Evolutionary conservation across 37 sponge, comb jelly and placozoan genomes (phyloP).

Genomic region (Dysidea cf. avara): DNA sequence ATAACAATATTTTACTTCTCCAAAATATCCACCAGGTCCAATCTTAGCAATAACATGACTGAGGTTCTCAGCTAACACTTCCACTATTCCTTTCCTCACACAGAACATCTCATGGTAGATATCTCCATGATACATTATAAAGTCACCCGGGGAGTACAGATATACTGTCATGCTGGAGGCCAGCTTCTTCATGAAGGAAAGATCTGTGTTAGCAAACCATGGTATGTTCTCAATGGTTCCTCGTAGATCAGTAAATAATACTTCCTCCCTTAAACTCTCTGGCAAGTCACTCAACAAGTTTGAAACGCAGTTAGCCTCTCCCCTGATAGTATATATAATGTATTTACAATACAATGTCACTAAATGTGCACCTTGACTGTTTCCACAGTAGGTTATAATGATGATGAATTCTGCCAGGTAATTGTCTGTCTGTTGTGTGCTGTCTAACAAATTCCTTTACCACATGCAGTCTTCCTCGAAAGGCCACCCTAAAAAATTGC

Average conservation of each 20-base stretch:
- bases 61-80: constrained; percentile 74
- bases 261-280: constrained; percentile 51
- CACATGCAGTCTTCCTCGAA: constrained; percentile 70
- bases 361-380: constrained; percentile 37
- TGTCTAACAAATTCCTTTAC: constrained; percentile 71
- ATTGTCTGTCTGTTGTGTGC: constrained; percentile 48
- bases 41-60: constrained; percentile 51
- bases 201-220: constrained; percentile 37
- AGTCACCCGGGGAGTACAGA: constrained; percentile 67
- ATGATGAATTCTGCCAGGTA: constrained; percentile 55
- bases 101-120: constrained; percentile 80
- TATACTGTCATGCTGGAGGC: constrained; percentile 47
- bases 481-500: constrained; percentile 46
- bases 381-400: constrained; percentile 73
- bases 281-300: constrained; percentile 64
- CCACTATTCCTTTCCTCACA: constrained; percentile 68
- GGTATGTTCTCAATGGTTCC: constrained; percentile 27
- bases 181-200: constrained; percentile 40
- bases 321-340: background rate
- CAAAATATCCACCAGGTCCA: constrained; percentile 72
- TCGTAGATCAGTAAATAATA: constrained; percentile 49
- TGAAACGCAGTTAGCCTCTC: background rate
- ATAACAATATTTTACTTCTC: constrained; percentile 33
- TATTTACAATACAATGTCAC: background rate
- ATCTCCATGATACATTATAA: constrained; percentile 69